Evolutionary conservation across 2,888 invertebrate species (phyloP).

Genomic region (Ligdia adustata): DNA sequence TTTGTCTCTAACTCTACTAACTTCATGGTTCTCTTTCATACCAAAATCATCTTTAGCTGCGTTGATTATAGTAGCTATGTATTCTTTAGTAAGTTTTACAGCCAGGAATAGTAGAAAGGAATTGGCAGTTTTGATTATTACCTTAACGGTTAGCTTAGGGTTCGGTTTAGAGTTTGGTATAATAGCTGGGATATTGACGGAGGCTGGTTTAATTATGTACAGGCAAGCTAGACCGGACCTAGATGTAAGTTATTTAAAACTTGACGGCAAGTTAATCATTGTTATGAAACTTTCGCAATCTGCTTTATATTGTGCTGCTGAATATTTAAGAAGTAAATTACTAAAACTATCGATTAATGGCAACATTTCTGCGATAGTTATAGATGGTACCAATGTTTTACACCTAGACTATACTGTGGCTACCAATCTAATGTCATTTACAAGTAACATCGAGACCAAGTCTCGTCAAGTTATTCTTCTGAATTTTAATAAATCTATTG

Average conservation of each 20-base stretch:
- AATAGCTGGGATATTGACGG: slow-evolving; percentile 57
- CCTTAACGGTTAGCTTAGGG: slow-evolving; percentile 53
- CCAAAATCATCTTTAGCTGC: slow-evolving; percentile 94
- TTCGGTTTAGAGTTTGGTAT: slow-evolving; percentile 71
- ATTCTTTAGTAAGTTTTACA: slow-evolving; percentile 91
- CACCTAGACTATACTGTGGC: slow-evolving; percentile 66
- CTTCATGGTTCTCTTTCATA: slow-evolving; percentile 92
- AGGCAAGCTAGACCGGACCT: slow-evolving; percentile 57
- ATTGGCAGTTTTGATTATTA: slow-evolving; percentile 51
- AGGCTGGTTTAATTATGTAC: slow-evolving; percentile 60
- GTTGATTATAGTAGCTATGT: slow-evolving; percentile 96
- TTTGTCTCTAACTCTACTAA: slow-evolving; percentile 90
- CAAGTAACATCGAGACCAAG: slow-evolving; percentile 58
- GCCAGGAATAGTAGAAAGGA: slow-evolving; percentile 86
- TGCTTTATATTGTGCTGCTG: slow-evolving; percentile 65
- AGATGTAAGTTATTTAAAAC: slow-evolving; percentile 42
- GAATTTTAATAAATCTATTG: slow-evolving; percentile 55
- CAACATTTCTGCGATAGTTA: slow-evolving; percentile 48
- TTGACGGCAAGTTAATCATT: slow-evolving; percentile 49
- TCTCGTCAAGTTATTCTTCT: slow-evolving; percentile 51
- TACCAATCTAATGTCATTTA: slow-evolving; percentile 58
- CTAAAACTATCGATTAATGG: slow-evolving; percentile 2
- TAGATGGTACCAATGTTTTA: slow-evolving; percentile 59
- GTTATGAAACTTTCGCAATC: slow-evolving; percentile 53
- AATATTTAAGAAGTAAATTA: slow-evolving; percentile 52